Base-by-base conservation (phyloP, 92 coral and sea anemone genomes). In the Palythoa heliodiscus region DNA sequence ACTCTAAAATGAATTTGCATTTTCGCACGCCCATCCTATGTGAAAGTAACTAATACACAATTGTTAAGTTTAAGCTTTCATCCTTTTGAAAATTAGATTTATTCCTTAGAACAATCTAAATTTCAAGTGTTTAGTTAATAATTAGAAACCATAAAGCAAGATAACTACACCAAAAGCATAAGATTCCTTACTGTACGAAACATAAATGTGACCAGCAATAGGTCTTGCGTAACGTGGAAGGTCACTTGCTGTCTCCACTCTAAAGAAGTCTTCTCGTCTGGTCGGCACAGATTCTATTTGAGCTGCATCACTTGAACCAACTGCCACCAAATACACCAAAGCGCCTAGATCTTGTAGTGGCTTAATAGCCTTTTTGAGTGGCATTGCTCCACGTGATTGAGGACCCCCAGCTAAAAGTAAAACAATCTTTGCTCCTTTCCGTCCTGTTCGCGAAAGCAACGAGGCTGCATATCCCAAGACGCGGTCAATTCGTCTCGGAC, bases 311-410 rank as follows among this genome's bases (percentile, higher is more conserved):
- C 91, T 85, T 47, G 75, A 86, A 8, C 99, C 99, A 75, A 90
- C 82, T 23, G 92, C 90, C 66, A 96, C 87, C 55, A 94, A 97
- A 89, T 92, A 92, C 25, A 93, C 91, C 78, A 88, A 88, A 71
- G 92, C 96, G 17, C 99, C 98, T 17, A 89, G 82, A 71, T 93
- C 97, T 48, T 91, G 86, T 25, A 96, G 83, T 17, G 96, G 98
- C 39, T 88, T 78, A 7, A 91, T 90, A 6, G 96, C 98, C 48
- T 86, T 87, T 60, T 85, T 92, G 57, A 96, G 87, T 70, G 93
- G 95, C 76, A 85, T 92, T 38, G 93, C 92, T 20, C 83, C 83
- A 13, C 58, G 71, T 1, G 72, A 71, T 43, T 79, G 83, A 25
- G 72, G 72, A 11, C 83, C 83, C 3, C 72, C 83, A 40, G 83